A percentile compares a stretch with the other conserved stretches of the same genome.
Conservation (phyloP, 2,113 vertebrate species). For the Odocoileus virginianus region DNA sequence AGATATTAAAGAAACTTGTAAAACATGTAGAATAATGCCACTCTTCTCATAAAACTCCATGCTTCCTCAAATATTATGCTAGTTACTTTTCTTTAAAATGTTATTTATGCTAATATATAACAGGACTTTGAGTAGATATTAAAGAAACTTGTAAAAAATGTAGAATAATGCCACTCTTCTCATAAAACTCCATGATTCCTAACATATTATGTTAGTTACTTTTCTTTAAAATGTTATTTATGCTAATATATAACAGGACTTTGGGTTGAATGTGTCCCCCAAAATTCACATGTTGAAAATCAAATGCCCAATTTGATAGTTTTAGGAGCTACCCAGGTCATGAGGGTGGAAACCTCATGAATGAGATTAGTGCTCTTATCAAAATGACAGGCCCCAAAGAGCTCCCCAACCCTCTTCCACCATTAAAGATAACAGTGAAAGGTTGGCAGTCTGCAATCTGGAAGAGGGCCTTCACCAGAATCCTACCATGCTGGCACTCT, state of each 20-base stretch:
- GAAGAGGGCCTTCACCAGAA: background rate
- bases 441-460: background rate
- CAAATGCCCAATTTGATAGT: background rate
- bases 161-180: background rate
- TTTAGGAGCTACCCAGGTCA: background rate
- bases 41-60: background rate
- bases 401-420: background rate
- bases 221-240: background rate
- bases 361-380: background rate
- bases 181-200: background rate
- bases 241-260: background rate
- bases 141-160: background rate
- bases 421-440: background rate
- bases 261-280: background rate
- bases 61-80: background rate
- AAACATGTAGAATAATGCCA: background rate
- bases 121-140: background rate
- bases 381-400: background rate
- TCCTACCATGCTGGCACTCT: background rate
- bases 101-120: background rate
- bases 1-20: background rate
- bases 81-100: background rate
- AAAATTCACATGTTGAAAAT: background rate
- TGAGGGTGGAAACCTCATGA: background rate
- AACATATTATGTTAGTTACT: background rate